phyloP scores from a whole-genome alignment of 1,140 invertebrate genomes.

The Heliconius nattereri region DNA sequence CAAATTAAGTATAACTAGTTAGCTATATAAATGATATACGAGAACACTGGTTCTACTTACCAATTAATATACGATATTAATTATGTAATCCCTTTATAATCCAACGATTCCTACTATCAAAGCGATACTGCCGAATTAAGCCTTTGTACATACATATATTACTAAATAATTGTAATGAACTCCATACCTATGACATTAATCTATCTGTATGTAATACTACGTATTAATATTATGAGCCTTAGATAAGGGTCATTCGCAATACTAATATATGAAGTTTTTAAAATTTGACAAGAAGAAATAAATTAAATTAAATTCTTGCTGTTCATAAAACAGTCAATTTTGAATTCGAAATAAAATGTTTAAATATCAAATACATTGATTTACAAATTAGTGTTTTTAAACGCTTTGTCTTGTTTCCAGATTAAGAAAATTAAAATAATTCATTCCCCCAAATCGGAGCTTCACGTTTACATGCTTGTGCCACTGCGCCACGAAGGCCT shows the following conservation, averaged over 20 bases:
- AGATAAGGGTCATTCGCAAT: neutral
- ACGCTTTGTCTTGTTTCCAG: no score
- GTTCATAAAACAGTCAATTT: no score
- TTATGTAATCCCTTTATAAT: constrained; percentile 22
- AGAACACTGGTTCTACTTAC: neutral
- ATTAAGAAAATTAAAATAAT: no score
- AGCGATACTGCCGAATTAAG: constrained; percentile 19
- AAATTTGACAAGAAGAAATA: no score
- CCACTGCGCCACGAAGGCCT: no score
- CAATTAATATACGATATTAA: constrained; percentile 18
- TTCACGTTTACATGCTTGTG: no score
- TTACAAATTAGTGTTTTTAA: no score
- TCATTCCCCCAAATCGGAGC: no score
- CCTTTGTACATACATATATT: constrained; percentile 5
- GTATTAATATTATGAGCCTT: neutral
- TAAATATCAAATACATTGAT: no score
- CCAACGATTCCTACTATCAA: constrained; percentile 14
- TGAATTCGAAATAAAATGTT: no score
- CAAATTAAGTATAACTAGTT: neutral
- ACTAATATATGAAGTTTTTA: neutral
- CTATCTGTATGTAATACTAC: neutral
- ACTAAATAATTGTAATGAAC: constrained; percentile 17
- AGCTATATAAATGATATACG: neutral
- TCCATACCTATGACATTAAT: neutral
- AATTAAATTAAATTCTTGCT: no score